These are phyloP conservation scores for Cantharis rufa DNA, from an alignment of 2,888 invertebrate species.

Conservation along the genomic window DNA sequence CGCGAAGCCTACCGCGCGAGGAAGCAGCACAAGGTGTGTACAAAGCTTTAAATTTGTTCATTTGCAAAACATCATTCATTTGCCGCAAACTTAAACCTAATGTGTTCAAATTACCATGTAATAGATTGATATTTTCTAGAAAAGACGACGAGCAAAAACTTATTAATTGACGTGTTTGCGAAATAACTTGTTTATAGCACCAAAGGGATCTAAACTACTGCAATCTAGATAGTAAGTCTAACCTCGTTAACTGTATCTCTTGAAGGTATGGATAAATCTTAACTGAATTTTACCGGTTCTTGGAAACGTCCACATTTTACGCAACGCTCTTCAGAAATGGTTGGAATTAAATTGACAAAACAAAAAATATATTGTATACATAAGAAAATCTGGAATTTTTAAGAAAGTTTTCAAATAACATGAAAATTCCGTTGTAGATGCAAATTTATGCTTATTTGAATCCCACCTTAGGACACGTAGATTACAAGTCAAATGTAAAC, in stretches of 20 bases:
- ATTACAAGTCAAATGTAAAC: not conserved
- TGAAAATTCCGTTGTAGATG: not conserved
- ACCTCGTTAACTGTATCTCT: not conserved
- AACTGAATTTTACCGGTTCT: not conserved
- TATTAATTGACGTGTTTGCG: not conserved
- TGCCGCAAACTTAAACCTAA: not conserved
- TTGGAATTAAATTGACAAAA: not conserved
- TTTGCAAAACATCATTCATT: not conserved
- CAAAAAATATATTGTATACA: not conserved
- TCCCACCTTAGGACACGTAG: not conserved
- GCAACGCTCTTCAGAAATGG: not conserved
- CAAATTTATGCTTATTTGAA: not conserved
- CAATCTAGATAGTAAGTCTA: not conserved
- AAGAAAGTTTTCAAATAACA: not conserved
- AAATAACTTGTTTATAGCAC: not conserved
- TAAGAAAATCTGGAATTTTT: not conserved
- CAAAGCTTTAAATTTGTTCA: not conserved
- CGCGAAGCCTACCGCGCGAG: too few relatives aligned
- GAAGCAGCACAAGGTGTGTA: too few relatives aligned
- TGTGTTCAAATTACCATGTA: not conserved
- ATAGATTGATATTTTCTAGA: not conserved
- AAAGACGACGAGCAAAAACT: not conserved
- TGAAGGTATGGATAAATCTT: not conserved
- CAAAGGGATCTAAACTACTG: not conserved
- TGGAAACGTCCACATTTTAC: not conserved